Evolutionary conservation across 2,113 vertebrate genomes (phyloP), one percentile per base, ranked within the genome.

Genomic region (Danionella cerebrum): DNA sequence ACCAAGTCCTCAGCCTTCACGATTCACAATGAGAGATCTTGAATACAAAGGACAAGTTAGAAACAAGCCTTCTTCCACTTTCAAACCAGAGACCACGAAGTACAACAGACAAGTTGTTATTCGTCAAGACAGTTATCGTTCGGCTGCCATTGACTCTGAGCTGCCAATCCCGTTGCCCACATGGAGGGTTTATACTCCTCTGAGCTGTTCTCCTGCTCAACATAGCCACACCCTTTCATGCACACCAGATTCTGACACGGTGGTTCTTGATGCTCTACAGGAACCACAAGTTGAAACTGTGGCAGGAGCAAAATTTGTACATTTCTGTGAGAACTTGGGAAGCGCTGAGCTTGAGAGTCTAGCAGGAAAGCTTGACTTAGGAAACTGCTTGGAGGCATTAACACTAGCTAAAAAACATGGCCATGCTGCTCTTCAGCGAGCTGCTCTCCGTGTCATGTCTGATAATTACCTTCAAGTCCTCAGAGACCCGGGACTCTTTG

Each of bases 401-500:
- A 69, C 76, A 39, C 24, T 75, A 44, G 94, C 93, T 73, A 94
- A 94, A 81, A 89, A 81, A 6, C 80, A 83, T 24, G 78, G 76
- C 5, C 84, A 91, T 13, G 50, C 65, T 16, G 44, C 58, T 1
- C 78, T 91, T 31, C 86, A 79, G 71, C 80, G 90, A 25, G 89
- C 91, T 0, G 91, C 89, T 60, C 92, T 89, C 62, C 80, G 75
- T 67, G 88, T 95, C 50, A 93, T 98, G 94, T 96, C 94, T 0
- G 85, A 91, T 77, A 92, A 98, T 84, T 97, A 94, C 66, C 83
- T 97, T 1, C 91, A 94, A 59, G 93, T 94, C 10, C 86, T 98
- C 16, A 81, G 80, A 67, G 93, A 86, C 41, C 86, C 90, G 0
- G 80, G 76, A 24, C 79, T 95, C 80, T 95, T 92, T 0, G 58